A percentile compares a stretch with the other conserved stretches of the same genome.
Evolutionary conservation across 2,797 vertebrate genomes (phyloP).

Genomic region (Diplodus puntazzo): DNA sequence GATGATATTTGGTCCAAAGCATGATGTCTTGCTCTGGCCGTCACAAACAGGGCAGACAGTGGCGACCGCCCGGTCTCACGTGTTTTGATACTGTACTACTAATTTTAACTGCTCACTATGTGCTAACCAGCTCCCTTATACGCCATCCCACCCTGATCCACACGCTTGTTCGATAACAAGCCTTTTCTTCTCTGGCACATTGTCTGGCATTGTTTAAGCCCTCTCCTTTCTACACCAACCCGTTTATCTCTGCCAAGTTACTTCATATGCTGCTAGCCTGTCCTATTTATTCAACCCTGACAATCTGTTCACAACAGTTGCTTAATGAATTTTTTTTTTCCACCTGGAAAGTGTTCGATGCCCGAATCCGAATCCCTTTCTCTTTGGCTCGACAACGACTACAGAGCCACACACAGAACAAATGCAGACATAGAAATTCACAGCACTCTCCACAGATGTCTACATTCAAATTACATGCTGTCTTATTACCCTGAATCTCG

Average conservation of each 20-base stretch:
- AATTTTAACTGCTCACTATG: constrained; percentile 44
- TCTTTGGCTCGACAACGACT: constrained; percentile 43
- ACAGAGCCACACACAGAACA: constrained; percentile 39
- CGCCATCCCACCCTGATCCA: constrained; percentile 44
- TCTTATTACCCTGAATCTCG: constrained; percentile 69
- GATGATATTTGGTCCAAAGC: constrained; percentile 1
- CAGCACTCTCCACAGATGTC: constrained; percentile 43
- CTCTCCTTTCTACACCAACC: constrained; percentile 50
- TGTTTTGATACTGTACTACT: constrained; percentile 37
- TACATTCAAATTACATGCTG: constrained; percentile 66
- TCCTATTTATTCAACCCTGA: constrained; percentile 74
- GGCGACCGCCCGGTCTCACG: constrained; percentile 15
- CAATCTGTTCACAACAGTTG: constrained; percentile 77
- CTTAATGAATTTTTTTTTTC: constrained; percentile 65
- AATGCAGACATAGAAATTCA: constrained; percentile 50
- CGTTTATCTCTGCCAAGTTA: constrained; percentile 66
- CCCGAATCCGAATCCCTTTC: constrained; percentile 54
- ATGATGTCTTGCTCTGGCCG: neutral
- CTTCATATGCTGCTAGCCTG: constrained; percentile 68
- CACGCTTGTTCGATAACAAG: constrained; percentile 55
- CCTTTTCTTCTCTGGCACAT: constrained; percentile 60
- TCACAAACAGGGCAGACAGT: constrained; percentile 8
- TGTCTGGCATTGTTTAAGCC: constrained; percentile 68
- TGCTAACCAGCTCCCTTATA: constrained; percentile 19
- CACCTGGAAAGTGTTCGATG: constrained; percentile 61